These are phyloP conservation scores for Cylas formicarius DNA, from an alignment of 1,140 invertebrate species.

Conservation along the genomic window DNA sequence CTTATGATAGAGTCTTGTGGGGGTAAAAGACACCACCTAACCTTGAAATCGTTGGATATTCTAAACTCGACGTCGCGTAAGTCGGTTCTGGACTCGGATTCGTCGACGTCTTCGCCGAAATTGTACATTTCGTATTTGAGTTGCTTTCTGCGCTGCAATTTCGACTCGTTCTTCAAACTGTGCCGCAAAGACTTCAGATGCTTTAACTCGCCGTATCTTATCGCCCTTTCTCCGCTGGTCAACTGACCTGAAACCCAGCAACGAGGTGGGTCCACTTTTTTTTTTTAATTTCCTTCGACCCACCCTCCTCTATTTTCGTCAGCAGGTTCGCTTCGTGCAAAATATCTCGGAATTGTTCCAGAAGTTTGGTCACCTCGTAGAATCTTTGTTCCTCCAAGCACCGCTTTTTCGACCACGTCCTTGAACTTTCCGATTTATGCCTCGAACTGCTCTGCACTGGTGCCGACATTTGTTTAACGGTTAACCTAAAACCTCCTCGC, in stretches of 20 bases:
- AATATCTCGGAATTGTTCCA: conserved; percentile 81
- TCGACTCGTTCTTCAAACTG: conserved; percentile 50
- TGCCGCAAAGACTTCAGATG: conserved; percentile 73
- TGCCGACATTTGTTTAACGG: conserved; percentile 25
- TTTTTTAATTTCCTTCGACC: not conserved
- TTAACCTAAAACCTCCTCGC: conserved; percentile 22
- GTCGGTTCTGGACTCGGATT: conserved; percentile 59
- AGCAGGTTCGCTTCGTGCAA: conserved; percentile 69
- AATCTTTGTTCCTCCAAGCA: conserved; percentile 94
- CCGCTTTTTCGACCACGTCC: conserved; percentile 78
- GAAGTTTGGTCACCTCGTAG: conserved; percentile 91
- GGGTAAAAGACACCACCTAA: no score
- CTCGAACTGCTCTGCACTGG: conserved; percentile 18
- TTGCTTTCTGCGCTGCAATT: conserved; percentile 62
- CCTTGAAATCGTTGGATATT: conserved; percentile 41
- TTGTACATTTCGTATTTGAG: conserved; percentile 55
- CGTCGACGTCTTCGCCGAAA: conserved; percentile 45
- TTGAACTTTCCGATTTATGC: conserved; percentile 43
- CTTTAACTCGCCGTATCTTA: conserved; percentile 81
- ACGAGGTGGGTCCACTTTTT: not conserved
- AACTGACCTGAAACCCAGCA: conserved; percentile 39
- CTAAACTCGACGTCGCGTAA: conserved; percentile 90
- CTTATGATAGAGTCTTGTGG: no score
- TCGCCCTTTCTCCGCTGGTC: conserved; percentile 67
- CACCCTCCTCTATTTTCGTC: conserved; percentile 47